These are phyloP conservation scores for Brachypterus glaber DNA, from an alignment of 2,888 invertebrate species.

Conservation along the genomic window DNA sequence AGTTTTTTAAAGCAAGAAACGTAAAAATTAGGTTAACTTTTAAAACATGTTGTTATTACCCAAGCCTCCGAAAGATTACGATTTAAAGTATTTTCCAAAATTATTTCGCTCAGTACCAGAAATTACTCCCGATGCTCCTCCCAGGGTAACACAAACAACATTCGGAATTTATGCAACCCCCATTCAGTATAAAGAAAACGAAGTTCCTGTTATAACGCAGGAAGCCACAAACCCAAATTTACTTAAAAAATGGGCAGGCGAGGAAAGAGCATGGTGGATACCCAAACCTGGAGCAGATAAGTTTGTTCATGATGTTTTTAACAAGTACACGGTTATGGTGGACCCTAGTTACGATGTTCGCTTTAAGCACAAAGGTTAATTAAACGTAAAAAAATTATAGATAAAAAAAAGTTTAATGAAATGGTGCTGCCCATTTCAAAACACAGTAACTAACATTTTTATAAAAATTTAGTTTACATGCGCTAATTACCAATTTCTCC, in stretches of 20 bases:
- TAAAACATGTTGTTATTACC: slow-evolving; percentile 34
- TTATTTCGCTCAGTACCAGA: slow-evolving; percentile 37
- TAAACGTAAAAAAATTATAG: neutral
- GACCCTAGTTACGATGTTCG: slow-evolving; percentile 27
- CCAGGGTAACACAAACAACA: slow-evolving; percentile 43
- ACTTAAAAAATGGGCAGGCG: slow-evolving; percentile 42
- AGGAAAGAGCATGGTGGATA: slow-evolving; percentile 47
- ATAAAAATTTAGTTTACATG: too few species aligned
- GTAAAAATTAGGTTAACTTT: too few species aligned
- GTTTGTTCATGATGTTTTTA: slow-evolving; percentile 43
- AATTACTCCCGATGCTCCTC: slow-evolving; percentile 40
- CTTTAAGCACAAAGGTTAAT: slow-evolving; percentile 30
- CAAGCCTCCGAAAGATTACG: slow-evolving; percentile 36
- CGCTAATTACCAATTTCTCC: too few species aligned
- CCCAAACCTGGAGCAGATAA: slow-evolving; percentile 49
- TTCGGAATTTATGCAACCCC: slow-evolving; percentile 44
- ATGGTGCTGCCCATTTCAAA: neutral
- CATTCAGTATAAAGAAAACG: slow-evolving; percentile 38
- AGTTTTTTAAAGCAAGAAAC: too few species aligned
- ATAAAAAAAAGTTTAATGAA: neutral
- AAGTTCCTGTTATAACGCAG: slow-evolving; percentile 35
- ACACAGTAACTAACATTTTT: too few species aligned
- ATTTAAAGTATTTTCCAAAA: slow-evolving; percentile 27
- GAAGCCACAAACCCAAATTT: slow-evolving; percentile 25
- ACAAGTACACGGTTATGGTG: slow-evolving; percentile 35